Evolutionary conservation across 2,797 vertebrate genomes (phyloP).

Genomic region (Chlorospingus semifuscus): DNA sequence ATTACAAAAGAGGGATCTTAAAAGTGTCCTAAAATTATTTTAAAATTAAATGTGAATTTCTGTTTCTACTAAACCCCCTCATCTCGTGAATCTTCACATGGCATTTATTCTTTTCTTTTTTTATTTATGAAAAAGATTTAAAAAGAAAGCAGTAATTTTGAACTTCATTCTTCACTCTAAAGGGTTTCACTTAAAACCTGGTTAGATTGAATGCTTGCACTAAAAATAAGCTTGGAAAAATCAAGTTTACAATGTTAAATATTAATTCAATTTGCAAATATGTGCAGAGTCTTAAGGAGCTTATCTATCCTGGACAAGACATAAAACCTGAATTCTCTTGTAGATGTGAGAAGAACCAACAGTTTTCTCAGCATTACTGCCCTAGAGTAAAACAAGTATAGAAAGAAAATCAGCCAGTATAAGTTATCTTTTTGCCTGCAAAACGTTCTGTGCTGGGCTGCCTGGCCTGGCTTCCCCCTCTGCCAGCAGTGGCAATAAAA

Average conservation of each 20-base stretch:
- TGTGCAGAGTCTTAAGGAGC: not conserved
- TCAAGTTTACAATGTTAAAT: not conserved
- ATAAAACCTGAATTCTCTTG: not conserved
- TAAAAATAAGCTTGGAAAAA: not conserved
- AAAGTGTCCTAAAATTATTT: not conserved
- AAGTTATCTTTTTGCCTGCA: not conserved
- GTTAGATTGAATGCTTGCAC: not conserved
- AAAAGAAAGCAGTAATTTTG: not conserved
- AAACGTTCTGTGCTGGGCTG: not conserved
- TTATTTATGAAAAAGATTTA: not conserved
- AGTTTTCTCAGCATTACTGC: not conserved
- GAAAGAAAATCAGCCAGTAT: not conserved
- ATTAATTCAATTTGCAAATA: not conserved
- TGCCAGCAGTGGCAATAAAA: not conserved
- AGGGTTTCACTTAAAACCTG: not conserved
- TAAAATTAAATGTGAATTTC: not conserved
- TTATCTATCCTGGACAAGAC: not conserved
- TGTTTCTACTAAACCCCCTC: not conserved
- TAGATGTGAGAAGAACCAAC: not conserved
- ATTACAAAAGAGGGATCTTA: not conserved
- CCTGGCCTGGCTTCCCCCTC: not conserved
- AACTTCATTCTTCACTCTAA: not conserved
- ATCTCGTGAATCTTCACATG: not conserved
- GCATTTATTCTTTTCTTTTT: not conserved
- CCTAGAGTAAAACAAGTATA: not conserved